Evolutionary conservation across 2,113 vertebrate genomes (phyloP).

Genomic region (Mobula hypostoma): DNA sequence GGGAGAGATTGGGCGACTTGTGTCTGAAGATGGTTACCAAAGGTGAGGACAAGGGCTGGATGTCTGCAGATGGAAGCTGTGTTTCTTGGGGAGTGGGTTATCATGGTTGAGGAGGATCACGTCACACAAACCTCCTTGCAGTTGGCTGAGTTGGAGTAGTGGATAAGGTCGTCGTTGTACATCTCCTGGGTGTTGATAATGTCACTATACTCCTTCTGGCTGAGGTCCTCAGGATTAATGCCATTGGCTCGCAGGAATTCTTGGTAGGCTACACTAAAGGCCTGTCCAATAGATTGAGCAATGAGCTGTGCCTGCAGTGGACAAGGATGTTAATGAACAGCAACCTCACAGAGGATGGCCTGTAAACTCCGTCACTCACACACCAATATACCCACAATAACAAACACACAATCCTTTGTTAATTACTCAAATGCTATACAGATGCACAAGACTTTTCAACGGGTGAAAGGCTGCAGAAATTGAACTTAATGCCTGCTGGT

Average conservation of each 20-base stretch:
- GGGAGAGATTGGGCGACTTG: no score
- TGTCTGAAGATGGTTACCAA: no score
- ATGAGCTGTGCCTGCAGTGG: conserved; percentile 84
- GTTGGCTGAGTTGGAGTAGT: conserved; percentile 98
- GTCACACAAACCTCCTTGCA: conserved; percentile 83
- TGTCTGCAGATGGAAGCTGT: no score
- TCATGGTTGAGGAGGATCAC: not conserved
- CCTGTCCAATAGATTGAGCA: conserved; percentile 96
- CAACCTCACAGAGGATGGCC: no score
- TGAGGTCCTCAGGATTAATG: conserved; percentile 96
- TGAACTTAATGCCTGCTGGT: no score
- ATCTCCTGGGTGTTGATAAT: conserved; percentile 98
- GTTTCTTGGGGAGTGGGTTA: no score
- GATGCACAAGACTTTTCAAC: not conserved
- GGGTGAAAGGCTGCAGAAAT: not conserved
- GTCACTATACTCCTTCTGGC: conserved; percentile 98
- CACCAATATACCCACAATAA: not conserved
- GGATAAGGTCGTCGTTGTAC: conserved; percentile 98
- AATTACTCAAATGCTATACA: no score
- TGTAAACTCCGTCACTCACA: not conserved
- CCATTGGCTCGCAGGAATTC: conserved; percentile 95
- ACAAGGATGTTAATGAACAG: conserved; percentile 26
- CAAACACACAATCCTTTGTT: no score
- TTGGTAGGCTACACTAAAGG: conserved; percentile 97
- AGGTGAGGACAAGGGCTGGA: no score